Evolutionary conservation across 2,113 vertebrate species (phyloP).

Genomic region (Thryonomys swinderianus): DNA sequence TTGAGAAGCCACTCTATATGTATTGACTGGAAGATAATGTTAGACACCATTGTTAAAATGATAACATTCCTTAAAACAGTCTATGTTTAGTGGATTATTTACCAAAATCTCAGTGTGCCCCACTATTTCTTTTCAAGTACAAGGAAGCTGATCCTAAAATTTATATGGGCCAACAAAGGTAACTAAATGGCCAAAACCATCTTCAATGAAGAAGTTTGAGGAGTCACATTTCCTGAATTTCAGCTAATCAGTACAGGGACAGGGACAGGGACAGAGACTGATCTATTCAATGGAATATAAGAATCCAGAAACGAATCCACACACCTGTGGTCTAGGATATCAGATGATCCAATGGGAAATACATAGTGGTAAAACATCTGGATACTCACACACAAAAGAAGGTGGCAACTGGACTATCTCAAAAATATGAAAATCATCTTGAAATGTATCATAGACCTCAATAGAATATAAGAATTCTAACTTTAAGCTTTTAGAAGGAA

Average conservation of each 20-base stretch:
- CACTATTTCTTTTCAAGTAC: not conserved
- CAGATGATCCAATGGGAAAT: not conserved
- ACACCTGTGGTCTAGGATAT: not conserved
- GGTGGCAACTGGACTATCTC: not conserved
- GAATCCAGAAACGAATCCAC: not conserved
- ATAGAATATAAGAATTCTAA: not conserved
- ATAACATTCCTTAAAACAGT: not conserved
- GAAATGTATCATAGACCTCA: not conserved
- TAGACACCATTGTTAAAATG: not conserved
- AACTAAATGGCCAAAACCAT: not conserved
- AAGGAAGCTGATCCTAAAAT: not conserved
- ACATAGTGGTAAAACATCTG: not conserved
- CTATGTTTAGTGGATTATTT: not conserved
- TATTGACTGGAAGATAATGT: not conserved
- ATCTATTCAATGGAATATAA: not conserved
- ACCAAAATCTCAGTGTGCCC: not conserved
- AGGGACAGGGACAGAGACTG: not conserved
- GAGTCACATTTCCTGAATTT: not conserved
- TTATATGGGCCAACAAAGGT: not conserved
- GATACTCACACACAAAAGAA: not conserved
- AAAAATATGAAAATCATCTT: not conserved
- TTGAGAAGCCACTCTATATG: not conserved
- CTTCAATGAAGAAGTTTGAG: not conserved
- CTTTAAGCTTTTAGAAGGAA: not conserved
- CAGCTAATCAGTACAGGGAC: not conserved